Conservation (phyloP, 2,888 invertebrate species). For the Meta bourneti region DNA sequence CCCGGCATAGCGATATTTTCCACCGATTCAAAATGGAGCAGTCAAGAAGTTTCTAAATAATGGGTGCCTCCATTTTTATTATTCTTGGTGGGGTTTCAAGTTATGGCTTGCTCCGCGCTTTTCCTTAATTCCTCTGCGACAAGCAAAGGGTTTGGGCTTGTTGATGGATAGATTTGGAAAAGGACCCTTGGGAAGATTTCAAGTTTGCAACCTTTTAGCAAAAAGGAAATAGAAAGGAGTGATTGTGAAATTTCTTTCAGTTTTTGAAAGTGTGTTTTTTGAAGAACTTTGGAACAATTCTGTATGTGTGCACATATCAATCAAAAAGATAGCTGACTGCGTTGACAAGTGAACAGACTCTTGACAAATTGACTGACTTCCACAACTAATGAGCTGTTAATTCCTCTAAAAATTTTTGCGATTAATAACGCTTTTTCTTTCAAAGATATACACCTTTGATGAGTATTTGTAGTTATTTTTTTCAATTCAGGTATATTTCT, state of each 20-base stretch:
- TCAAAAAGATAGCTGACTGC: too few relatives aligned
- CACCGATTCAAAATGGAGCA: conserved; percentile 31
- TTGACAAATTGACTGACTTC: too few relatives aligned
- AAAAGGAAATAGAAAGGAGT: neutral
- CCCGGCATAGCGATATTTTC: conserved; percentile 47
- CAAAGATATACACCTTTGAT: too few relatives aligned
- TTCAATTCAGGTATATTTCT: too few relatives aligned
- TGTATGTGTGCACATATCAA: too few relatives aligned
- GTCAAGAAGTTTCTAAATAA: conserved; percentile 39
- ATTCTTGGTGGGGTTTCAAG: conserved; percentile 48
- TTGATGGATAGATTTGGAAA: conserved; percentile 39
- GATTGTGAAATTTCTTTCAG: neutral
- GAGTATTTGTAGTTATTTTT: too few relatives aligned
- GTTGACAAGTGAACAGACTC: too few relatives aligned
- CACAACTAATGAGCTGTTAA: too few relatives aligned
- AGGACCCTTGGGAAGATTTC: conserved; percentile 21
- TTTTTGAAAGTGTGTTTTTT: too few relatives aligned
- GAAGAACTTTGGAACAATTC: too few relatives aligned
- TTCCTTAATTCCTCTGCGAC: neutral
- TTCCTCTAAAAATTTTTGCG: too few relatives aligned
- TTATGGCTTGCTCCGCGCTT: neutral
- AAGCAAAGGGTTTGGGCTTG: conserved; percentile 10
- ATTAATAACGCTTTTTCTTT: too few relatives aligned
- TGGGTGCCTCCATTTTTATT: conserved; percentile 43
- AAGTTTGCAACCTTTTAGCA: neutral